A percentile compares a stretch with the other conserved stretches of the same genome.
phyloP scores from a whole-genome alignment of 2,888 invertebrate genomes.

The Epinotia ramella region DNA sequence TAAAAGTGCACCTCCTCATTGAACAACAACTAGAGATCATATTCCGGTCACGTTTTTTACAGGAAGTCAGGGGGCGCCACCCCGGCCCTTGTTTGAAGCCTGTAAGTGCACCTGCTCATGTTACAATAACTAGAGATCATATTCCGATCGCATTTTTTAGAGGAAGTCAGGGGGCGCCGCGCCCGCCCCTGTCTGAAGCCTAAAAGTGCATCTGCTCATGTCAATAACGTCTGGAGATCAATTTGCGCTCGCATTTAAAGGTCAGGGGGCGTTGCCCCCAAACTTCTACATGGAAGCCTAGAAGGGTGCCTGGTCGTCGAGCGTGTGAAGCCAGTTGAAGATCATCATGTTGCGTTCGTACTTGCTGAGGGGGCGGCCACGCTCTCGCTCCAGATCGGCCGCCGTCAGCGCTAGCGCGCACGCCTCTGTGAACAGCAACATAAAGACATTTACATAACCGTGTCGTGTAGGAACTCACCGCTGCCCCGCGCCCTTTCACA shows the following conservation, averaged over 20 bases:
- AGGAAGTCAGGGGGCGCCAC: too few relatives aligned
- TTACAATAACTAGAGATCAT: too few relatives aligned
- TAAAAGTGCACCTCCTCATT: neutral
- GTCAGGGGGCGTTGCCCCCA: neutral
- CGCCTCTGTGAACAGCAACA: constrained; percentile 62
- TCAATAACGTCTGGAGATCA: too few relatives aligned
- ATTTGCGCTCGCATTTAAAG: too few relatives aligned
- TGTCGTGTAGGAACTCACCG: too few relatives aligned
- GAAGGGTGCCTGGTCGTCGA: constrained; percentile 89
- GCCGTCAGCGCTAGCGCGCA: constrained; percentile 87
- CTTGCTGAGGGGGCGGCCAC: constrained; percentile 93
- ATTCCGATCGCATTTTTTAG: too few relatives aligned
- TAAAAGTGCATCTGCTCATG: neutral
- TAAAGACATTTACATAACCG: neutral
- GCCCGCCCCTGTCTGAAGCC: neutral
- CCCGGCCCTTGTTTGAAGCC: too few relatives aligned
- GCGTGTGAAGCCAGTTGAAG: constrained; percentile 96
- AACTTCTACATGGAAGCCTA: constrained; percentile 53
- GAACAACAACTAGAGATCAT: too few relatives aligned
- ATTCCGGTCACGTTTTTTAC: too few relatives aligned
- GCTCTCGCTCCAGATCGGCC: constrained; percentile 91
- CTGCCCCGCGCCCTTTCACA: too few relatives aligned
- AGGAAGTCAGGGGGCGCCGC: neutral
- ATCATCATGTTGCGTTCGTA: constrained; percentile 98
- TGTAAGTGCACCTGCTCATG: too few relatives aligned